Evolutionary conservation across 2,888 invertebrate genomes (phyloP), one percentile per base, ranked within the genome.

Genomic region (Odiellus spinosus): DNA sequence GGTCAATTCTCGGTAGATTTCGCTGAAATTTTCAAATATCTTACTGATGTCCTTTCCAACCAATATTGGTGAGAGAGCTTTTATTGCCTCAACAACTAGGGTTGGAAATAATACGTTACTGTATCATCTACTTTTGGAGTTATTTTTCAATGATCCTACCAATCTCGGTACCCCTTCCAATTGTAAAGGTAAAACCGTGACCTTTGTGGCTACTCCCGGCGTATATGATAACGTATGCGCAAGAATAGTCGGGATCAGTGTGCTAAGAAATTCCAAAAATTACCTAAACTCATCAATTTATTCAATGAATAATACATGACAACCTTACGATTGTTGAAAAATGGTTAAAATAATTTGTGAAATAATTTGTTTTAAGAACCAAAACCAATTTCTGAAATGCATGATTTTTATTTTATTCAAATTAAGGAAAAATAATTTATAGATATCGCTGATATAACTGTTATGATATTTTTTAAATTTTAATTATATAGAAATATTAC

Each of bases 161-260:
- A 52, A 88, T 74, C 70, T 90, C 87, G 3, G 84, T 90, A 46
- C 90, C 90, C 55, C 84, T 74, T 8, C 90, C 90, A 46, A 81
- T 73, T 0, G 90, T 90, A 66, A 91, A 90, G 1, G 87, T 82
- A 42, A 87, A 67, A 0, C 90, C 90, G 63, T 78, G 76, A 3
- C 88, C 90, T 63, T 76, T 72, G 12, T 72, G 61, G 4, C 73
- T 74, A 51, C 49, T 40, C 39, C 73, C 72, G 0, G 82, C 78
- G 52, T 71, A 74, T n/a, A 82, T 66, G 2, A 77, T 79, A n/a
- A 90, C 86, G 65, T 90, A 90, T 0, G 85, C 84, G 59, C 85
- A 84, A 0, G 88, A 88, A 65, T 88, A 90, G 67, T 90, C 82
- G 0, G 88, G 88, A 67, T 86, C 83, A 1, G 75, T 77, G 60